Base-by-base conservation (phyloP, 2,888 invertebrate genomes). In the Limnephilus auricula region DNA sequence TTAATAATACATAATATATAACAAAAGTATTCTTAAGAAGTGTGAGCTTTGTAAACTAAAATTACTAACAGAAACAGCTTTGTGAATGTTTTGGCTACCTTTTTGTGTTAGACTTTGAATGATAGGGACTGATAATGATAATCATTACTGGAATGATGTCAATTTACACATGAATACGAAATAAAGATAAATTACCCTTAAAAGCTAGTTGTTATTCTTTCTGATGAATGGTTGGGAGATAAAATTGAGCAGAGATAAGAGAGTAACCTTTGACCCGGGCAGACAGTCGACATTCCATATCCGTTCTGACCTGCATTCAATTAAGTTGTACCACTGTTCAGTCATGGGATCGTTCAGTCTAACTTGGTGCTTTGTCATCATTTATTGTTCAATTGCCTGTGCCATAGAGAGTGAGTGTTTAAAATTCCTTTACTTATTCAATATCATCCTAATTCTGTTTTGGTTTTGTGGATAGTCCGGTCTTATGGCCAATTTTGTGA, bases 271-370 rank as follows among this genome's bases (percentile, higher is more conserved):
- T 85, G 86, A 37, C 90, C 83, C 86, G 18, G 40, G 31, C 90
- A 79, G 86, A 40, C 86, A 82, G 79, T 79, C 34, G n/a, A 89
- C 79, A 89, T 79, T 89, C 89, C 89, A 89, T n/a, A 79, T 89
- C 37, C 79, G 79, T 34, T 79, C 80, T 91, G 91, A 89, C 82
- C 87, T 91, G 90, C 91, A 90, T 86, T 91, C 92, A 91, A 91
- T 91, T 91, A 87, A 91, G 78, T 88, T 90, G 87, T 82, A 82
- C 18, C 25, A 34, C 50, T 18, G 18, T 4, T 65, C 88, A 89
- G 90, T 80, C 90, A 92, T 92, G 92, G 37, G 79, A 32, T 90
- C 30, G 31, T 50, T 90, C 31, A 89, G 30, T 82, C 32, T 50
- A n/a, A 31, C 82, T 78, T 90, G 79, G 50, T 79, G 84, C 30